Conservation (phyloP, 2,113 vertebrate species). For the Sinocyclocheilus anophthalmus region DNA sequence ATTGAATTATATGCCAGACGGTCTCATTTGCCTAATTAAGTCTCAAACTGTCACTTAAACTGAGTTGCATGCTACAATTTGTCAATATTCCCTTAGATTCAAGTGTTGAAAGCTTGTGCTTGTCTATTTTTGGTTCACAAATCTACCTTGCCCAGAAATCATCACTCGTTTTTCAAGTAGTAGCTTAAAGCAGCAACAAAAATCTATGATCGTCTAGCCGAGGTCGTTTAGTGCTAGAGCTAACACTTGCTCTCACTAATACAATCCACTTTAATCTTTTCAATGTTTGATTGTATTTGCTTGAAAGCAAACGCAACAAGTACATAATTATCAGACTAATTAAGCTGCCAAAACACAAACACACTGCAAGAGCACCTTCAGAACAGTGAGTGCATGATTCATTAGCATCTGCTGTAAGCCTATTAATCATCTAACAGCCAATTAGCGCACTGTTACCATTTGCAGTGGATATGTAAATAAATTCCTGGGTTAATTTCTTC, state of each 20-base stretch:
- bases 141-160: neutral
- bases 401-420: conserved; percentile 99
- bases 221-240: conserved; percentile 45
- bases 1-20: conserved; percentile 33
- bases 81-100: conserved; percentile 32
- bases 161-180: neutral
- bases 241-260: conserved; percentile 71
- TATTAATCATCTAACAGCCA: conserved; percentile 99
- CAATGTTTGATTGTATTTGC: conserved; percentile 97
- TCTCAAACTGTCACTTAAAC: conserved; percentile 42
- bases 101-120: conserved; percentile 3
- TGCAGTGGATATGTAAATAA: conserved; percentile 99
- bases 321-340: conserved; percentile 99
- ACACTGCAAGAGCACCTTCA: conserved; percentile 92
- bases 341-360: conserved; percentile 97
- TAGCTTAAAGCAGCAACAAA: neutral
- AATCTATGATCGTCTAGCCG: neutral
- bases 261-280: conserved; percentile 90
- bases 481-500: conserved; percentile 99
- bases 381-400: conserved; percentile 91
- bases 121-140: conserved; percentile 20
- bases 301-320: conserved; percentile 96
- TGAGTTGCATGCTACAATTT: conserved; percentile 19
- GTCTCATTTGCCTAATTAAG: conserved; percentile 41
- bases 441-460: conserved; percentile 99